A percentile compares a stretch with the other conserved stretches of the same genome.
phyloP scores from a whole-genome alignment of 2,888 invertebrate species.

The Penaeus monodon region DNA sequence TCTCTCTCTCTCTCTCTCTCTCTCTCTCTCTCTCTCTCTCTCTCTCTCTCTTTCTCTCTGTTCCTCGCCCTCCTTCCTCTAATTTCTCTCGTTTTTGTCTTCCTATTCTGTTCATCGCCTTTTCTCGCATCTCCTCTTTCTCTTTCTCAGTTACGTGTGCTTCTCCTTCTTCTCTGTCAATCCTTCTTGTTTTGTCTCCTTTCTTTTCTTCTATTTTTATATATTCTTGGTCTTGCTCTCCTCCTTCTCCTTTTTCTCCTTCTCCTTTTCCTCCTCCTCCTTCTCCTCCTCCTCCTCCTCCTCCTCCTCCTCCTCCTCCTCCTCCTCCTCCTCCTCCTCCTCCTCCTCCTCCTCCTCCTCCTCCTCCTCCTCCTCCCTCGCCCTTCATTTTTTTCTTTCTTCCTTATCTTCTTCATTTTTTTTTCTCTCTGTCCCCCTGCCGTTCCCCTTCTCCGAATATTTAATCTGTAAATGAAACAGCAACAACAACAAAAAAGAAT shows the following conservation, averaged over 20 bases:
- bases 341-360: background rate
- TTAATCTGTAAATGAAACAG: too few relatives aligned
- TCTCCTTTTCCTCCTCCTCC: too few relatives aligned
- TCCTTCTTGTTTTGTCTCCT: too few relatives aligned
- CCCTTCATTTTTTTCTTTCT: background rate
- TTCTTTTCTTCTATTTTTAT: too few relatives aligned
- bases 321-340: background rate
- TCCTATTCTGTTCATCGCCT: too few relatives aligned
- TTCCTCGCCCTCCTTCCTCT: background rate
- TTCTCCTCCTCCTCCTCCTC: too few relatives aligned
- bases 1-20: slow-evolving; percentile 8
- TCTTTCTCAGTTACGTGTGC: background rate
- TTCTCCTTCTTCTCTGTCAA: too few relatives aligned
- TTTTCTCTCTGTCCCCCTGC: background rate
- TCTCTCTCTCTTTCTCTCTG: background rate
- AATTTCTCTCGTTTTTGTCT: too few relatives aligned
- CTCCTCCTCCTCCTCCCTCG: background rate
- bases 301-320: background rate
- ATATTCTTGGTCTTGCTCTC: too few relatives aligned
- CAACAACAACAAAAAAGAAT: too few relatives aligned
- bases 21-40: slow-evolving; percentile 11
- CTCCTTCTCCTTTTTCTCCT: too few relatives aligned
- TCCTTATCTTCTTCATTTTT: background rate
- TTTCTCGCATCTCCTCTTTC: background rate
- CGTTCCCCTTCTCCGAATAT: too few relatives aligned